Evolutionary conservation across 2,888 invertebrate species (phyloP).

Genomic region (Lumbricus terrestris): DNA sequence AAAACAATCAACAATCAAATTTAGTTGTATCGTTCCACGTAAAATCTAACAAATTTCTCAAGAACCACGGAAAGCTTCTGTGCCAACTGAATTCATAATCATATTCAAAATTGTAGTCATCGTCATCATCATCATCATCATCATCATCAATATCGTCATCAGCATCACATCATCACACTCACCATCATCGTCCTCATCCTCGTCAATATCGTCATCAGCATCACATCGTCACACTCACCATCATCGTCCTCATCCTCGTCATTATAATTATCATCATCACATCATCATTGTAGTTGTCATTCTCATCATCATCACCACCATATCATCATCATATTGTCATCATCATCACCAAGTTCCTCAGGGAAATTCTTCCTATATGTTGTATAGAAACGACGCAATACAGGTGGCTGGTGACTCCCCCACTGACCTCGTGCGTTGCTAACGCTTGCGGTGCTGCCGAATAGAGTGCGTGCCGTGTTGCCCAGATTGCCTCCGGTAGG

Average conservation of each 20-base stretch:
- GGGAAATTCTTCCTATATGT: no score
- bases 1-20: background rate
- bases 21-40: background rate
- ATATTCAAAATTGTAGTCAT: background rate
- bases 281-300: background rate
- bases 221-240: no score
- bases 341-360: no score
- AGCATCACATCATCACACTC: background rate
- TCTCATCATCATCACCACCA: no score
- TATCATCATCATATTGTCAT: background rate
- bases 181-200: background rate
- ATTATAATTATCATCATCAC: background rate
- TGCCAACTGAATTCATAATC: background rate
- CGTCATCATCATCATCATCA: background rate
- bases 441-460: slow-evolving; percentile 52
- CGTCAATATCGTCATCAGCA: no score
- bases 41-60: background rate
- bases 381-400: no score
- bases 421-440: slow-evolving; percentile 53
- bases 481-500: slow-evolving; percentile 45
- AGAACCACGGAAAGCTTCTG: background rate
- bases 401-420: slow-evolving; percentile 15
- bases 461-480: slow-evolving; percentile 51
- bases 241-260: background rate
- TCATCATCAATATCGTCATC: background rate